Base-by-base conservation (phyloP, 2,113 vertebrate species). In the Zeus faber region DNA sequence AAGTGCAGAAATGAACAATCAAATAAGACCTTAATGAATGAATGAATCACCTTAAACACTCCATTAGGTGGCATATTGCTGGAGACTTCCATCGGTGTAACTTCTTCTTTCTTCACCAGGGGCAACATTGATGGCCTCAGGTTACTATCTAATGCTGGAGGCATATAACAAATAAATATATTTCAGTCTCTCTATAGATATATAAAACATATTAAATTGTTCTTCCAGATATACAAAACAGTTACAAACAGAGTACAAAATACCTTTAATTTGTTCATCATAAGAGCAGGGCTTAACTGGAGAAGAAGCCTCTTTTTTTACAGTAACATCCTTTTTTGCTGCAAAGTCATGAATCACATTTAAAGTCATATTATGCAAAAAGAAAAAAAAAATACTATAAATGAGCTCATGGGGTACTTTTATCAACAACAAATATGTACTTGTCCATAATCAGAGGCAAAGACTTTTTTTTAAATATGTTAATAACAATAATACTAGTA, bases 181-280 rank as follows among this genome's bases (percentile, higher is more conserved):
- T 0, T 45, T 23, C 6, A 43, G 4, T 24, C 27, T 6, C 4
- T 49, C 4, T 23, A 26, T 16, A 25, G 4, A 26, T 21, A 48
- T 3, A 25, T 26, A 16, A 13, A 22, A 22, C 7, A 8, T 10
- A 7, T 41, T 4, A 7, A 41, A 17, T 3, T 6, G 4, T 18
- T 17, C 6, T n/a, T 40, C 6, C 13, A 16, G 17, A 16, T 16
- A 18, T 18, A 13, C 9, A 7, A 0, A 13, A 11, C 6, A 9
- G 31, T 31, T 6, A 9, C 9, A 35, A 11, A 13, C 31, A 35
- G 31, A 11, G 7, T 5, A 10, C n/a, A 40, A 61, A 23, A 0
- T 89, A 98, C 94, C 95, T 95, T 97, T 94, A 67, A 96, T 91
- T 82, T 90, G 92, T 72, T 98, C 94, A 81, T 95, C 93, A 85